phyloP scores from a whole-genome alignment of 2,888 invertebrate genomes.

The Cecidostiba fungosa region DNA sequence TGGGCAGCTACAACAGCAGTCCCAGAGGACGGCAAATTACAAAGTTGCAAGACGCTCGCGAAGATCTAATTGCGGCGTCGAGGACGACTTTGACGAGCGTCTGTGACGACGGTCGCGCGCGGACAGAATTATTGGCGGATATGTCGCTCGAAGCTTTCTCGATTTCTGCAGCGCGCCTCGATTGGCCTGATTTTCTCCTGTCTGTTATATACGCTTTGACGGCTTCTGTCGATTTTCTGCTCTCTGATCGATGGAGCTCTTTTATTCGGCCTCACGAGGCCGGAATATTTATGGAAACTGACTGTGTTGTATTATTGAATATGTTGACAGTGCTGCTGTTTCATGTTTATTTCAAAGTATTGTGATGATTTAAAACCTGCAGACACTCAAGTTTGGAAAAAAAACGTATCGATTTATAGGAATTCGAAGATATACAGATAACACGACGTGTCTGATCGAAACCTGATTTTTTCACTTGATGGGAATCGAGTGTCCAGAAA shows the following conservation, averaged over 20 bases:
- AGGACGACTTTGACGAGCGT: slow-evolving; percentile 2
- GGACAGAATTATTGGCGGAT: slow-evolving; percentile 5
- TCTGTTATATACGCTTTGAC: neutral
- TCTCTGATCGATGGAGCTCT: neutral
- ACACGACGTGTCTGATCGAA: too few species aligned
- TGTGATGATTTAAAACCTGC: too few species aligned
- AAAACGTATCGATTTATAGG: too few species aligned
- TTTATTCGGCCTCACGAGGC: neutral
- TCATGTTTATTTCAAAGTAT: too few species aligned
- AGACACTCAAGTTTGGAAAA: too few species aligned
- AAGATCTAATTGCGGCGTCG: slow-evolving; percentile 35
- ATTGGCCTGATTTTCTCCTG: slow-evolving; percentile 4
- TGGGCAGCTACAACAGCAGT: neutral
- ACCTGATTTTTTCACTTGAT: too few species aligned
- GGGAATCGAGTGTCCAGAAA: too few species aligned
- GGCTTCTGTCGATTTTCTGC: neutral
- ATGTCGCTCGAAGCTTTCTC: neutral
- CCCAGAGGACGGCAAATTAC: slow-evolving; percentile 3
- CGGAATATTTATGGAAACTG: neutral
- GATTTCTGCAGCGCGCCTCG: slow-evolving; percentile 2
- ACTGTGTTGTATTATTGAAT: too few species aligned
- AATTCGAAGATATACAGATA: too few species aligned
- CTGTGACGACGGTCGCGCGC: neutral
- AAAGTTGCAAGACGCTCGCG: slow-evolving; percentile 36
- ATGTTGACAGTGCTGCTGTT: too few species aligned